A percentile compares a stretch with the other conserved stretches of the same genome.
Conservation (phyloP, 2,888 invertebrate genomes). For the Hemicrepidius hirtus region DNA sequence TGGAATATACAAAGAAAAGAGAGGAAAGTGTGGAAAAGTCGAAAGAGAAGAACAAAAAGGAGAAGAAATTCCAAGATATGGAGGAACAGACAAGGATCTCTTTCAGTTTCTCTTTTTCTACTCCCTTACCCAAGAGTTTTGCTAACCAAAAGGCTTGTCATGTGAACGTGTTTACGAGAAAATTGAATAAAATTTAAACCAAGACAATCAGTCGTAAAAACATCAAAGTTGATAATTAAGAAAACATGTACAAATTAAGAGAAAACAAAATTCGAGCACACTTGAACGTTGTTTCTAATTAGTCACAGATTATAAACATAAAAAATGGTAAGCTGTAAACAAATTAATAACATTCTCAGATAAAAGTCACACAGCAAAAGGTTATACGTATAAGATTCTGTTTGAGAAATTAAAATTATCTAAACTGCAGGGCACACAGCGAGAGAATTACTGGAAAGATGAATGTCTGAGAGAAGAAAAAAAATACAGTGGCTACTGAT, state of each 20-base stretch:
- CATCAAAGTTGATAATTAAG: neutral
- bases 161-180: no score
- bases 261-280: conserved; percentile 7
- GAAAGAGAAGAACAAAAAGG: no score
- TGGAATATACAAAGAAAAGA: no score
- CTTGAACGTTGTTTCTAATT: conserved; percentile 17
- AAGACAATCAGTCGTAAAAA: no score
- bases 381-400: neutral
- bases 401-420: conserved; percentile 16
- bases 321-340: conserved; percentile 24
- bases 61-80: no score
- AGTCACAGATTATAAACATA: conserved; percentile 21
- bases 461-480: no score
- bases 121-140: no score
- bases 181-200: no score
- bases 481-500: neutral
- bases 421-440: neutral
- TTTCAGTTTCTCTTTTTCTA: no score
- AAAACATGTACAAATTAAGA: neutral
- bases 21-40: no score
- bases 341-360: conserved; percentile 29
- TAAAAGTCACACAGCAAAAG: conserved; percentile 7
- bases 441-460: neutral
- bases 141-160: no score
- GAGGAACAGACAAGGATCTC: no score